Base-by-base conservation (phyloP, 2,888 invertebrate species). In the Scrobipalpa costella region DNA sequence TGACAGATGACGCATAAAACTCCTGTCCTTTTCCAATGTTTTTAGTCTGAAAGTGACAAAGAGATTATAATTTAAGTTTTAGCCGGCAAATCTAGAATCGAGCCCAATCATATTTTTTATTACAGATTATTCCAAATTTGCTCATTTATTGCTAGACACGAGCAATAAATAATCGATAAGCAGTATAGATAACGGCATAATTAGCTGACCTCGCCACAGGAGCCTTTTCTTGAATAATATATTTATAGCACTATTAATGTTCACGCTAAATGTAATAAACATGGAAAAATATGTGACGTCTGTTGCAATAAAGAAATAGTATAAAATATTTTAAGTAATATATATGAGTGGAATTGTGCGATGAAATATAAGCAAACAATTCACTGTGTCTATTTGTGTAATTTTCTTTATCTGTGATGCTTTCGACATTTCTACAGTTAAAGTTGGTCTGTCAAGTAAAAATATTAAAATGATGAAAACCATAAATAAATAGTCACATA, bases 161-260 rank as follows among this genome's bases (percentile, higher is more conserved):
- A 21, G 13, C 64, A 59, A 61, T 63, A 50, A 70, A 70, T 3
- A 68, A 70, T 44, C 73, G 67, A 82, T 81, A 82, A 82, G 78
- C 79, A 79, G 80, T 82, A 83, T 78, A 80, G 77, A 83, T 84
- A 83, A 81, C 78, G 78, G 81, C 86, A 80, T 84, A 83, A 85
- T 82, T 79, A 81, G 75, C 81, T 75, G 76, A 76, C 73, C 74
- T 72, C 86, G 70, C 85, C 67, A 78, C 84, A 80, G 86, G 87
- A 71, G 77, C 78, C 81, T 77, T 82, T 83, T 82, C 79, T 75
- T 76, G 73, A 73, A 74, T 85, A 85, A 86, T 85, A 83, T 84
- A n/a, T n/a, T n/a, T n/a, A 86, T 81, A 71, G 78, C 67, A 71
- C 79, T 73, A 86, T 88, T 84, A 86, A 84, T 75, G 77, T 79